Base-by-base conservation (phyloP, 2,113 vertebrate genomes). In the Heterocephalus glaber region DNA sequence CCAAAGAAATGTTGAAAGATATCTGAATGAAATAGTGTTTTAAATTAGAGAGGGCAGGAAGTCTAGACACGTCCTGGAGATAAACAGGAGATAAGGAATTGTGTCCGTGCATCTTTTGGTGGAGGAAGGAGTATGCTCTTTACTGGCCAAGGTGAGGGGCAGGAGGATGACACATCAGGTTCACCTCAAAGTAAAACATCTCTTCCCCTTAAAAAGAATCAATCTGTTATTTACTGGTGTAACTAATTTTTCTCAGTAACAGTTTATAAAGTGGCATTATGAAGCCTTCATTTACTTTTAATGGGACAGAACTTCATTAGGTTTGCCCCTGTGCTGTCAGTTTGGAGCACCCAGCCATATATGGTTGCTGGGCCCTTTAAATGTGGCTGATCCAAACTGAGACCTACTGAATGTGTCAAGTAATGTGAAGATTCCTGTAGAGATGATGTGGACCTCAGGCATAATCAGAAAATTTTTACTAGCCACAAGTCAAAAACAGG, bases 1-100 rank as follows among this genome's bases (percentile, higher is more conserved):
- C 52, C 85, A 74, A 95, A 93, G 33, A 97, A 83, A 54, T 83
- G 87, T 95, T 65, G 86, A 87, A 95, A 89, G 33, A 24, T 52
- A 82, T 11, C 30, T 66, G 81, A 80, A 72, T 63, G 63, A 66
- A 89, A 49, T 13, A 56, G 1, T n/a, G 76, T 85, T 86, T 94
- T 80, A 79, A 86, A 63, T 60, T 38, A 86, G 70, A 56, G 35
- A 41, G n/a, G 30, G 47, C 56, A 58, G 49, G 49, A 63, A 58
- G 52, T 86, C 41, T 33, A 30, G 68, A 80, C 41, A n/a, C 22
- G 41, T 66, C 68, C 35, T 90, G 9, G 61, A 86, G 56, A 94
- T 7, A 44, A 87, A 80, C 11, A 41, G 7, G 9, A 74, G 44
- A 74, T 26, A 65, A 79, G 52, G 33, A 87, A 91, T 12, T 10